Base-by-base conservation (phyloP, 2,888 invertebrate genomes). In the Lasioglossum vierecki region DNA sequence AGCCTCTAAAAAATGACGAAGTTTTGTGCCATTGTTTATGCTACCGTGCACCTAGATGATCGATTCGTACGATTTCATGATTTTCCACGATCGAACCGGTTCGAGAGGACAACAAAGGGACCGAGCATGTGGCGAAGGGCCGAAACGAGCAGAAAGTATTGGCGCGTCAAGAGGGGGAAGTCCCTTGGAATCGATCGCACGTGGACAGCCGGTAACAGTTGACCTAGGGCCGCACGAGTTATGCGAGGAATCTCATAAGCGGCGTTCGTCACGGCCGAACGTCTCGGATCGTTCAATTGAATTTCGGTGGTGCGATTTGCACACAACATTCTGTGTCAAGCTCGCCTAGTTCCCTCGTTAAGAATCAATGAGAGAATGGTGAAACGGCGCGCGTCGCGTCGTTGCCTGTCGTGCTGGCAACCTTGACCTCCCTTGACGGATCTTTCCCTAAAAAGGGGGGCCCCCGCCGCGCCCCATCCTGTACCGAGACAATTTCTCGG, bases 361-460 rank as follows among this genome's bases (percentile, higher is more conserved):
- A 89, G 91, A 91, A 89, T 91, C 91, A 91, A 91, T 88, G 88
- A 88, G 53, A 9, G 53, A 89, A 86, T 83, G 66, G 84, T 79
- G 71, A 80, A 76, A 49, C 86, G 71, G 60, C 66, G 35, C 60
- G 60, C 57, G n/a, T 5, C 26, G 26, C 60, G 26, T 6, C 26
- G 60, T 75, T 41, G 78, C 41, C 26, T 70, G 77, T 35, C 82
- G 41, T 72, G 53, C 68, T 6, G 63, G 76, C 66, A 87, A 88
- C 88, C 89, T 89, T 88, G 89, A 91, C 87, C 88, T 70, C 41
- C 53, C 60, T 63, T 35, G 71, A 68, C 66, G 74, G 70, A 49
- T 74, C 79, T 82, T 66, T 68, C 70, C 78, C 80, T 80, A 77
- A 80, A 90, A 84, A 86, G 73, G 49, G 60, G 44, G 41, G 3